phyloP scores from a whole-genome alignment of 2,797 vertebrate species.

The Cirrhinus molitorella region DNA sequence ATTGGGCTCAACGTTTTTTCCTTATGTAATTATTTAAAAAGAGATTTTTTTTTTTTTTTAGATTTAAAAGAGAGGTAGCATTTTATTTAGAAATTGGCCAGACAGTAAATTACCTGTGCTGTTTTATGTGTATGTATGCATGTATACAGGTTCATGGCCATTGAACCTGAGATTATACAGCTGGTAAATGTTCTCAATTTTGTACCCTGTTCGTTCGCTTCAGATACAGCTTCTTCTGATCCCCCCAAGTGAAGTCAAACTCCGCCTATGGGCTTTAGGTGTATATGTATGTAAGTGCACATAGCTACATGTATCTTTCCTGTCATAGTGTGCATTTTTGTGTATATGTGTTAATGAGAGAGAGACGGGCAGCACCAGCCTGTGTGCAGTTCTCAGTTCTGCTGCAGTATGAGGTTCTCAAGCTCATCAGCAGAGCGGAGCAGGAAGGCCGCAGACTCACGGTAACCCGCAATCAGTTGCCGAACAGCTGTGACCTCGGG shows the following conservation, averaged over 20 bases:
- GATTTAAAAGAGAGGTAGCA: slow-evolving; percentile 14
- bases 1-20: too few relatives aligned
- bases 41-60: too few relatives aligned
- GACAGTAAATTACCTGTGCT: background rate
- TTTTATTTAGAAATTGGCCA: background rate
- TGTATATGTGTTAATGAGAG: slow-evolving; percentile 36
- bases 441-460: slow-evolving; percentile 96
- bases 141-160: background rate
- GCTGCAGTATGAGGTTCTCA: slow-evolving; percentile 99
- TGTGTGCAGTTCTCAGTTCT: slow-evolving; percentile 87
- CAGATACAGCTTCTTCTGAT: background rate
- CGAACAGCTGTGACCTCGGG: slow-evolving; percentile 96
- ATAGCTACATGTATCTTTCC: slow-evolving; percentile 57
- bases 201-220: background rate
- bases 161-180: slow-evolving; percentile 5
- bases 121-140: too few relatives aligned
- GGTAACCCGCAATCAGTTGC: slow-evolving; percentile 98
- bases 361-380: slow-evolving; percentile 49
- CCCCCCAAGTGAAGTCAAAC: slow-evolving; percentile 16
- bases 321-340: slow-evolving; percentile 42
- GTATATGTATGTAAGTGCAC: slow-evolving; percentile 42
- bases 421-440: slow-evolving; percentile 98
- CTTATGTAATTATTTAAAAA: too few relatives aligned
- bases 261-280: slow-evolving; percentile 31
- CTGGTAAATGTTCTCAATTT: slow-evolving; percentile 4